Conservation (phyloP, 1,140 invertebrate species). For the Theocolax elegans region DNA sequence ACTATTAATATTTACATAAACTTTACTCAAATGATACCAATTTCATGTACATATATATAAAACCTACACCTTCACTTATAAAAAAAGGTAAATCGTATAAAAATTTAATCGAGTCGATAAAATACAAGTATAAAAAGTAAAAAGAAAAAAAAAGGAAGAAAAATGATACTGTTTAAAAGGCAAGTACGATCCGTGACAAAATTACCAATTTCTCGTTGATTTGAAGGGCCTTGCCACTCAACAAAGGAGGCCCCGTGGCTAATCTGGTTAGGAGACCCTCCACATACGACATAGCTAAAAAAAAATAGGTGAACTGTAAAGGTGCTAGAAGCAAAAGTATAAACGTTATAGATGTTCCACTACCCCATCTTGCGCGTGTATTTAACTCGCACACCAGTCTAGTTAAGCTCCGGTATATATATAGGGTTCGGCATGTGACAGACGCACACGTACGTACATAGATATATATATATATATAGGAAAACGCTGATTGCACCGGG, state of each 20-base stretch:
- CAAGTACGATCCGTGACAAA: not conserved
- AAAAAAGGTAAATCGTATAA: too few relatives aligned
- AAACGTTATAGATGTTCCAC: not conserved
- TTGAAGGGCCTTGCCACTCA: constrained; percentile 48
- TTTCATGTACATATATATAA: too few relatives aligned
- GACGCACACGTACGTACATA: not conserved
- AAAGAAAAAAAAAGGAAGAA: too few relatives aligned
- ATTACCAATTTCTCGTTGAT: not conserved
- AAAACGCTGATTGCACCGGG: constrained; percentile 65
- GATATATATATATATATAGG: not conserved
- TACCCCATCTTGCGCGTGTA: not conserved
- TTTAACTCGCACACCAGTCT: not conserved
- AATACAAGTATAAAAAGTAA: too few relatives aligned
- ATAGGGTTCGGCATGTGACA: constrained; percentile 26
- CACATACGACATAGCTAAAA: not conserved
- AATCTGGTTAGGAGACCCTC: constrained; percentile 56
- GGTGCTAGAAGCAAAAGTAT: constrained; percentile 31
- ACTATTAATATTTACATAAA: too few relatives aligned
- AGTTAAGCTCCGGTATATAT: not conserved
- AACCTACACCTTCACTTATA: too few relatives aligned
- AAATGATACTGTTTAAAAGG: too few relatives aligned
- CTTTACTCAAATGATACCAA: too few relatives aligned
- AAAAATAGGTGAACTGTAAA: constrained; percentile 55
- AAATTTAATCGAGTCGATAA: too few relatives aligned
- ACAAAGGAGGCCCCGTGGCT: constrained; percentile 63